These are phyloP conservation scores for Silurus glanis DNA, from an alignment of 2,113 vertebrate species.

Conservation along the genomic window DNA sequence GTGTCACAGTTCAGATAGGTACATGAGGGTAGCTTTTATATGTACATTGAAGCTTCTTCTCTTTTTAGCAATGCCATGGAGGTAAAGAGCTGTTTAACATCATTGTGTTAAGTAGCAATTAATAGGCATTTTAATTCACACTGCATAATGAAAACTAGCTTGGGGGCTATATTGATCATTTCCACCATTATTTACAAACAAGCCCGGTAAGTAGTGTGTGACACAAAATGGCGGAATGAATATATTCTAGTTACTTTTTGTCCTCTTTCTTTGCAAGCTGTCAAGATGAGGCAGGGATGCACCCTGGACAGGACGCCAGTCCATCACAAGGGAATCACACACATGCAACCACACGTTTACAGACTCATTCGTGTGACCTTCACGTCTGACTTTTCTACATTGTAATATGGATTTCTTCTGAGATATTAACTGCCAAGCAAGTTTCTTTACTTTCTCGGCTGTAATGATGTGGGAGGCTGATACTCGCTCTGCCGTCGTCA, in stretches of 20 bases:
- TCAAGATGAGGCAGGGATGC: neutral
- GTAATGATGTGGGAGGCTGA: slow-evolving; percentile 30
- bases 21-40: neutral
- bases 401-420: neutral
- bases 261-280: neutral
- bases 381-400: neutral
- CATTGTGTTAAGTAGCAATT: neutral
- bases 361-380: neutral
- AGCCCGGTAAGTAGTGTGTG: neutral
- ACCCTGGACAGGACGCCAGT: neutral
- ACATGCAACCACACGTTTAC: too few species aligned
- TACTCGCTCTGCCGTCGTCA: neutral
- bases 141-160: neutral
- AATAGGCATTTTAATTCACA: neutral
- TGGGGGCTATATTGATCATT: neutral
- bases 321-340: neutral
- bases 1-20: neutral
- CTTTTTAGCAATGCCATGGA: neutral
- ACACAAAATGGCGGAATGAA: neutral
- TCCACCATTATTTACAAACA: slow-evolving; percentile 19
- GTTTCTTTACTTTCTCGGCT: neutral
- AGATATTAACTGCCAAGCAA: neutral
- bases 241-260: neutral
- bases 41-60: neutral
- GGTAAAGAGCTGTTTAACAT: neutral